A percentile compares a stretch with the other conserved stretches of the same genome.
Conservation (phyloP, 2,888 invertebrate species). For the Scotopteryx bipunctaria region DNA sequence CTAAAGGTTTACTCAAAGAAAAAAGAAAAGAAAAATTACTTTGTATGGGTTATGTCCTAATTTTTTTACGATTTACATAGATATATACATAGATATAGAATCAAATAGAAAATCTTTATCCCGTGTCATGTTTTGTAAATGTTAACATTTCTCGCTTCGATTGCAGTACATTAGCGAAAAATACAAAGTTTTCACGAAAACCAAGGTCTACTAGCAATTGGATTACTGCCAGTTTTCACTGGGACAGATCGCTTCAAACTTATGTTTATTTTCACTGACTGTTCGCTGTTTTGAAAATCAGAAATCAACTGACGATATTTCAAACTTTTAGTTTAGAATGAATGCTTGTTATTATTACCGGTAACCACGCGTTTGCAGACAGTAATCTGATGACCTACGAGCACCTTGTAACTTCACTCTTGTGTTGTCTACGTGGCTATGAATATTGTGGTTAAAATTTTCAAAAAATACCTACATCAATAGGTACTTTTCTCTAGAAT, state of each 20-base stretch:
- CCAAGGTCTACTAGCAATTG: conserved; percentile 63
- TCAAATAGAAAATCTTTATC: not conserved
- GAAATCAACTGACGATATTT: conserved; percentile 43
- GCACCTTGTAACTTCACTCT: not conserved
- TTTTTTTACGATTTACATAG: too few species aligned
- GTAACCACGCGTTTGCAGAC: not conserved
- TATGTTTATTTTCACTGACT: conserved; percentile 57
- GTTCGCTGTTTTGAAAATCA: conserved; percentile 49
- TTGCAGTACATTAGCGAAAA: conserved; percentile 14
- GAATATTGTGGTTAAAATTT: too few species aligned
- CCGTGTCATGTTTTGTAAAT: conserved; percentile 30
- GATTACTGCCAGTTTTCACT: conserved; percentile 57
- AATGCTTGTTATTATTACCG: conserved; percentile 4
- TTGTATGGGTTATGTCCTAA: too few species aligned
- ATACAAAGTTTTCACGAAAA: conserved; percentile 44
- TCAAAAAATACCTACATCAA: too few species aligned
- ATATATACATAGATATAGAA: too few species aligned
- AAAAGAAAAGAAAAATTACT: too few species aligned
- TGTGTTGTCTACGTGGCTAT: not conserved
- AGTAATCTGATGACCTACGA: conserved; percentile 1
- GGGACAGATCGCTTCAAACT: conserved; percentile 56
- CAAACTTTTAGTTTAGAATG: conserved; percentile 31
- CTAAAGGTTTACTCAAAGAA: too few species aligned
- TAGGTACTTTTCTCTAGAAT: too few species aligned
- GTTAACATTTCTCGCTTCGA: conserved; percentile 34